phyloP scores from a whole-genome alignment of 1,140 invertebrate species.

The Eriocheir sinensis region DNA sequence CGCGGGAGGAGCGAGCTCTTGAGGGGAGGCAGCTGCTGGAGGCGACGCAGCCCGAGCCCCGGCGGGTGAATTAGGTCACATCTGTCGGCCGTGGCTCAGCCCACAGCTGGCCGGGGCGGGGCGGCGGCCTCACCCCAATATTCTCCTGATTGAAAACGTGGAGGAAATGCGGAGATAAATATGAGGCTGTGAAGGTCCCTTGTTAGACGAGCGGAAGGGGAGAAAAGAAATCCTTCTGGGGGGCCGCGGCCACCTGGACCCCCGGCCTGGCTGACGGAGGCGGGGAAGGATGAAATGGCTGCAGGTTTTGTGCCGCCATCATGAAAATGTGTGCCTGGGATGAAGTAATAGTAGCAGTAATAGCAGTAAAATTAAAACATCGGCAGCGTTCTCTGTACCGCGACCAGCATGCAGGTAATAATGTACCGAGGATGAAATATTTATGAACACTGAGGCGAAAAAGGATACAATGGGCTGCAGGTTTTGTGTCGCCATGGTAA shows the following conservation, averaged over 20 bases:
- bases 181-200: constrained; percentile 31
- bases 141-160: constrained; percentile 52
- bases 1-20: not conserved
- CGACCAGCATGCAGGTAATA: too few relatives aligned
- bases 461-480: not conserved
- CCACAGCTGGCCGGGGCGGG: constrained; percentile 14
- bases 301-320: too few relatives aligned
- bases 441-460: not conserved
- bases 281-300: not conserved
- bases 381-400: too few relatives aligned
- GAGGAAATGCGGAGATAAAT: constrained; percentile 41
- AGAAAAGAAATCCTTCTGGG: constrained; percentile 4
- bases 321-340: too few relatives aligned
- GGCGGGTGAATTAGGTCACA: constrained; percentile 19
- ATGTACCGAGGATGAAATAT: too few relatives aligned
- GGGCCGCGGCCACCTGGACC: not conserved
- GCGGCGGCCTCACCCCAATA: constrained; percentile 46
- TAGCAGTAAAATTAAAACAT: too few relatives aligned
- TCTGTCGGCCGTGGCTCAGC: not conserved
- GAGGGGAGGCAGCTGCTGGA: not conserved
- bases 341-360: too few relatives aligned
- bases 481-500: too few relatives aligned
- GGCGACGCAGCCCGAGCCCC: not conserved
- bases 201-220: constrained; percentile 37
- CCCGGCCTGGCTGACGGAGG: not conserved